phyloP scores from a whole-genome alignment of 2,888 invertebrate genomes.

The Tetrapedia diversipes region DNA sequence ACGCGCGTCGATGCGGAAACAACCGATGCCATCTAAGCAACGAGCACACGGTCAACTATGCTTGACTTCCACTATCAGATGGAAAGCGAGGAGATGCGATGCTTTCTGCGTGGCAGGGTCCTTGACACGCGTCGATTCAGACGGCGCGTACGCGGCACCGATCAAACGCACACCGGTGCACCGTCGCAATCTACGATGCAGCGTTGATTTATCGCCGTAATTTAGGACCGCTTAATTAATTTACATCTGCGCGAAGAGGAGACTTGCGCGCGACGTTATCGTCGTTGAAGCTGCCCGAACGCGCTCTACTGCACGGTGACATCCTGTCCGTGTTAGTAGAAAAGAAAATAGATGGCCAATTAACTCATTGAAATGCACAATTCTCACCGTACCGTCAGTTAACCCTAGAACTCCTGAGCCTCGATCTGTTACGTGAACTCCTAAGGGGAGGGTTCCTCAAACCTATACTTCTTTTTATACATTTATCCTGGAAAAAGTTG shows the following conservation, averaged over 20 bases:
- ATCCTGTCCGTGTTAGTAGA: too few relatives aligned
- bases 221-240: constrained; percentile 51
- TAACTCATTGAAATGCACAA: too few relatives aligned
- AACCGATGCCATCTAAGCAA: constrained; percentile 15
- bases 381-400: too few relatives aligned
- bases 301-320: background rate
- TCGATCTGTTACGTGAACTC: too few relatives aligned
- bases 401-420: too few relatives aligned
- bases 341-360: too few relatives aligned
- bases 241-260: constrained; percentile 39
- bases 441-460: too few relatives aligned
- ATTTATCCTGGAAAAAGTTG: too few relatives aligned
- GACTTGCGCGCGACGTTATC: constrained; percentile 30
- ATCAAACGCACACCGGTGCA: constrained; percentile 22
- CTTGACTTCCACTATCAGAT: constrained; percentile 23
- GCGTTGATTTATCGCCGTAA: constrained; percentile 44
- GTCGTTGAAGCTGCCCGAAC: background rate
- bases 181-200: constrained; percentile 36
- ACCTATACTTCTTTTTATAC: too few relatives aligned
- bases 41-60: background rate
- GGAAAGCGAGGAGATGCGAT: constrained; percentile 8
- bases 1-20: constrained; percentile 26
- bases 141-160: constrained; percentile 8
- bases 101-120: background rate
- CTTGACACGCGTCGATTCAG: constrained; percentile 22